Evolutionary conservation across 2,113 vertebrate species (phyloP).

Genomic region (Grantiella picta): DNA sequence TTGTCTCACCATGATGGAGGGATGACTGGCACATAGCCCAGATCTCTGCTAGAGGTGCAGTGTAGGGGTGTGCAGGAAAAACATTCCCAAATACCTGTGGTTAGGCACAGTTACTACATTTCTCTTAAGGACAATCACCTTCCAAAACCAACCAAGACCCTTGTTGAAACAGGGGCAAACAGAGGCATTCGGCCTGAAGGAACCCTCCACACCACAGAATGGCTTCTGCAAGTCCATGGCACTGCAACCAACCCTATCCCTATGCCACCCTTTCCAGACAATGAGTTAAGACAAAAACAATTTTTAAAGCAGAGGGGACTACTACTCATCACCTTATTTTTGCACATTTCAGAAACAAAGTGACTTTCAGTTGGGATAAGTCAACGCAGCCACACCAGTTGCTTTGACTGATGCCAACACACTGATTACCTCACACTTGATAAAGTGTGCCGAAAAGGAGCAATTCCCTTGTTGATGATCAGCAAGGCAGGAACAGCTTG

Average conservation of each 20-base stretch:
- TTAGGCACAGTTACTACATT: not conserved
- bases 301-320: not conserved
- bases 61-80: not conserved
- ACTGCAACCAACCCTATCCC: too few species aligned
- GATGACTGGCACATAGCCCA: not conserved
- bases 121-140: not conserved
- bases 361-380: not conserved
- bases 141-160: not conserved
- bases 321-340: not conserved
- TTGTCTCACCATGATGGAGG: not conserved
- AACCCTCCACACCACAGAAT: not conserved
- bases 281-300: rapidly evolving
- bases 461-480: not conserved
- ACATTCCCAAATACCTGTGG: not conserved
- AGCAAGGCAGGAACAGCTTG: not conserved
- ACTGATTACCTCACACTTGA: not conserved
- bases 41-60: not conserved
- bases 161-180: not conserved
- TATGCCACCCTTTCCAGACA: not conserved
- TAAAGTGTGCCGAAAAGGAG: not conserved
- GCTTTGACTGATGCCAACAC: not conserved
- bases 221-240: not conserved
- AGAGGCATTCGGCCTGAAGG: not conserved
- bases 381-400: rapidly evolving
- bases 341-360: not conserved